Evolutionary conservation across 92 coral and sea anemone species (phyloP).

Genomic region (Actinostola sp.): DNA sequence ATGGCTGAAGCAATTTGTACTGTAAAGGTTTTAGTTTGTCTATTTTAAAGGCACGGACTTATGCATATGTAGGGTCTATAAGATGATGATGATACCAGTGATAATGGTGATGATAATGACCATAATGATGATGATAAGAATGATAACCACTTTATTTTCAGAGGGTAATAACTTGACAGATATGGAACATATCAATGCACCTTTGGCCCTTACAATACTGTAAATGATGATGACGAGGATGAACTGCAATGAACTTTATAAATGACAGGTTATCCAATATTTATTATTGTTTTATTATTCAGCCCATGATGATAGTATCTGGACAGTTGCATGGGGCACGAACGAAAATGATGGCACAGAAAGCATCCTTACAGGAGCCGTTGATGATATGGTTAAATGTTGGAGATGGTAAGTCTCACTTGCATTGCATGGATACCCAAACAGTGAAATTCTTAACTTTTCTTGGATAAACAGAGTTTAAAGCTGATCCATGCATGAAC

Average conservation of each 20-base stretch:
- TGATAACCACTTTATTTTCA: background rate
- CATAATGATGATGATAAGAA: background rate
- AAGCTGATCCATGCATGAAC: too few relatives aligned
- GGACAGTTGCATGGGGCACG: slow-evolving; percentile 99
- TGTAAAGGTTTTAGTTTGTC: too few relatives aligned
- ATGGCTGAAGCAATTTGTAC: too few relatives aligned
- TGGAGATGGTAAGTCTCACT: slow-evolving; percentile 86
- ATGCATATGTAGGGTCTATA: too few relatives aligned
- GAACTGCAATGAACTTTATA: background rate
- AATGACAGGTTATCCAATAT: background rate
- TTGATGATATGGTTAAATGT: slow-evolving; percentile 96
- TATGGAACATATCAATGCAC: too few relatives aligned
- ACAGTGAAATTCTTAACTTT: background rate
- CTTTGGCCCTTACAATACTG: too few relatives aligned
- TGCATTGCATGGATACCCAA: background rate
- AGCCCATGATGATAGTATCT: slow-evolving; percentile 99
- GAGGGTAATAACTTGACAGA: background rate
- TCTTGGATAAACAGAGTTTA: too few relatives aligned
- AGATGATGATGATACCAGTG: too few relatives aligned
- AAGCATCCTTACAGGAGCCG: slow-evolving; percentile 90
- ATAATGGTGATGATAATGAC: background rate
- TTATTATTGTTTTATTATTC: slow-evolving; percentile 7
- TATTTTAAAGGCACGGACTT: too few relatives aligned
- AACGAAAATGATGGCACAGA: slow-evolving; percentile 92
- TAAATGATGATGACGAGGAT: background rate